These are phyloP conservation scores for Aurelia coerulea DNA, from an alignment of 30 jellyfish, hydroid and myxozoan species.

Conservation along the genomic window DNA sequence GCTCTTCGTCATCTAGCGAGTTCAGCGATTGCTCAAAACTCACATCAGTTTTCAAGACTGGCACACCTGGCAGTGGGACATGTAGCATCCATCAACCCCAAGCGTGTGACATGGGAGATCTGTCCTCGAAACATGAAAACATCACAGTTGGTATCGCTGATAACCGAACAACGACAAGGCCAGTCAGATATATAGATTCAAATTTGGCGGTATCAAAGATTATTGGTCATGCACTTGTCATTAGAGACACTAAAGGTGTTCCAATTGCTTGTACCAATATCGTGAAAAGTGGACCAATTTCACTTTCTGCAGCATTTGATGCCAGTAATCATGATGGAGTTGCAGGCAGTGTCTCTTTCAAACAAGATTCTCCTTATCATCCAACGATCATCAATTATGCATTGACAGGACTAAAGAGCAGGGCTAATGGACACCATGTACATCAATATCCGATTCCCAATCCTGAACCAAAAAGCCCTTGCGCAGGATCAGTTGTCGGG, in stretches of 20 bases:
- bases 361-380: conserved; percentile 89
- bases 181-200: conserved; percentile 33
- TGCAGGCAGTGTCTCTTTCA: conserved; percentile 68
- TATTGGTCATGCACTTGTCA: conserved; percentile 62
- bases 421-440: conserved; percentile 80
- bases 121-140: conserved; percentile 57
- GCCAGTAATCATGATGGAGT: conserved; percentile 64
- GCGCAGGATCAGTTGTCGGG: conserved; percentile 81
- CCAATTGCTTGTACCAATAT: conserved; percentile 84
- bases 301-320: conserved; percentile 51
- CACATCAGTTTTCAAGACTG: conserved; percentile 34
- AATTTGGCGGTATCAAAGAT: conserved; percentile 48
- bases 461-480: conserved; percentile 62
- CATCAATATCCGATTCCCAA: conserved; percentile 86
- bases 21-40: conserved; percentile 46
- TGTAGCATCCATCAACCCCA: conserved; percentile 70
- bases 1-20: conserved; percentile 62
- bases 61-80: conserved; percentile 29
- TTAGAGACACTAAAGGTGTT: conserved; percentile 31
- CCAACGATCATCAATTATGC: conserved; percentile 61
- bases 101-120: conserved; percentile 84
- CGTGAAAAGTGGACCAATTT: conserved; percentile 68
- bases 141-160: conserved; percentile 76
- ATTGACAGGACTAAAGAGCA: conserved; percentile 50
- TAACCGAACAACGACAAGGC: conserved; percentile 5